phyloP scores from a whole-genome alignment of 1,140 invertebrate species.

The Ectropis grisescens region DNA sequence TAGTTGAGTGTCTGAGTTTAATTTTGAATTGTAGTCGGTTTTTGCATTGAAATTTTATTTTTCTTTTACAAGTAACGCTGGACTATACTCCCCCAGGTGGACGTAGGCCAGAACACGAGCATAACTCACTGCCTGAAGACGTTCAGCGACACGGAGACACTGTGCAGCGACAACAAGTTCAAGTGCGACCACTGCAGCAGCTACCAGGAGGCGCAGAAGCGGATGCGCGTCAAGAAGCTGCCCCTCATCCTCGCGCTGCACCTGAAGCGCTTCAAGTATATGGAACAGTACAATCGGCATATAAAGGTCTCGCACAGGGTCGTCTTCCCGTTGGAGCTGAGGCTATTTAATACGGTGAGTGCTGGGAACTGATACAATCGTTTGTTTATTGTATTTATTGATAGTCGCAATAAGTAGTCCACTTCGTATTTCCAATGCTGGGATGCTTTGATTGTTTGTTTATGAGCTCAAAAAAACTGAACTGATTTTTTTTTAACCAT shows the following conservation, averaged over 20 bases:
- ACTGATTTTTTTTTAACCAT: no score
- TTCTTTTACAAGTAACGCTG: no score
- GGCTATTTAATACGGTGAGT: conserved; percentile 97
- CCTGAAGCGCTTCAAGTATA: conserved; percentile 98
- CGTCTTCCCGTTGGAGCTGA: conserved; percentile 97
- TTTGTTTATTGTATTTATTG: no score
- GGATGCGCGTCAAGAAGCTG: conserved; percentile 98
- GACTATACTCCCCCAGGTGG: no score
- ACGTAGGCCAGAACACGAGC: conserved; percentile 99
- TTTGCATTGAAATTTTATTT: no score
- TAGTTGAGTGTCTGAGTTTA: no score
- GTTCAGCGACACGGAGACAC: conserved; percentile 98
- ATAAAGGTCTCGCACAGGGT: conserved; percentile 99
- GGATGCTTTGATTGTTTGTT: no score
- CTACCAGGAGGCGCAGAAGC: conserved; percentile 98
- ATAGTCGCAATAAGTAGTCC: no score
- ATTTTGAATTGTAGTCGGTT: no score
- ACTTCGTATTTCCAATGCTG: no score
- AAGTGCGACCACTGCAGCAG: conserved; percentile 99
- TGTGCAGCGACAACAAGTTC: conserved; percentile 99
- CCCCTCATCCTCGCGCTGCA: conserved; percentile 98
- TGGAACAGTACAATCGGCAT: conserved; percentile 98
- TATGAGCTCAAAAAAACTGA: no score
- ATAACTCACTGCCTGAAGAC: conserved; percentile 98
- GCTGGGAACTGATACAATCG: no score